A percentile compares a stretch with the other conserved stretches of the same genome.
Conservation (phyloP, 2,113 vertebrate genomes). For the Equus przewalskii region DNA sequence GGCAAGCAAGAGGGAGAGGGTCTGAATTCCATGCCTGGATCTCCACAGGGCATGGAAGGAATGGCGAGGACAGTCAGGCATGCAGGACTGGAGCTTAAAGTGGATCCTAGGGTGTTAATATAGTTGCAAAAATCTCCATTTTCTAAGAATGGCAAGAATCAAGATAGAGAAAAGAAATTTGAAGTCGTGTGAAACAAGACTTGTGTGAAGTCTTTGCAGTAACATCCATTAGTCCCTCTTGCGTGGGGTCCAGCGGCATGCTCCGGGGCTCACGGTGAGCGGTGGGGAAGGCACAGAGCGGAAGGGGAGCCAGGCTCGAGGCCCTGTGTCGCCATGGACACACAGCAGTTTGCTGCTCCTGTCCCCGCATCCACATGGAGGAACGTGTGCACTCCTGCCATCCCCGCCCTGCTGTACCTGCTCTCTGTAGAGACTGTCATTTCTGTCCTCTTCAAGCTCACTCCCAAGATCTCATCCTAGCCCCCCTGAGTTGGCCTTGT, state of each 20-base stretch:
- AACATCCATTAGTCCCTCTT: fast-evolving
- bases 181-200: background rate
- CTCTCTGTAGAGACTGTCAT: fast-evolving
- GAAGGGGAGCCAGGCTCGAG: background rate
- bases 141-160: background rate
- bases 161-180: background rate
- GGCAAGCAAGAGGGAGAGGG: background rate
- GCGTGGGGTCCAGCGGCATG: fast-evolving
- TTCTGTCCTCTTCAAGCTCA: background rate
- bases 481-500: background rate
- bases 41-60: background rate
- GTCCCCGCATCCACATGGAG: fast-evolving
- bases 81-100: too few species aligned
- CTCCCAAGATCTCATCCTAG: background rate
- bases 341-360: fast-evolving
- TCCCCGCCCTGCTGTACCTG: background rate
- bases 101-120: background rate
- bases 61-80: background rate
- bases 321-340: background rate
- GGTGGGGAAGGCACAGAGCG: background rate
- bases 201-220: background rate
- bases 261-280: fast-evolving
- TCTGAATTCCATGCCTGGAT: background rate
- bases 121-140: background rate
- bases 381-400: fast-evolving